phyloP scores from a whole-genome alignment of 2,113 vertebrate genomes.

The Daubentonia madagascariensis region DNA sequence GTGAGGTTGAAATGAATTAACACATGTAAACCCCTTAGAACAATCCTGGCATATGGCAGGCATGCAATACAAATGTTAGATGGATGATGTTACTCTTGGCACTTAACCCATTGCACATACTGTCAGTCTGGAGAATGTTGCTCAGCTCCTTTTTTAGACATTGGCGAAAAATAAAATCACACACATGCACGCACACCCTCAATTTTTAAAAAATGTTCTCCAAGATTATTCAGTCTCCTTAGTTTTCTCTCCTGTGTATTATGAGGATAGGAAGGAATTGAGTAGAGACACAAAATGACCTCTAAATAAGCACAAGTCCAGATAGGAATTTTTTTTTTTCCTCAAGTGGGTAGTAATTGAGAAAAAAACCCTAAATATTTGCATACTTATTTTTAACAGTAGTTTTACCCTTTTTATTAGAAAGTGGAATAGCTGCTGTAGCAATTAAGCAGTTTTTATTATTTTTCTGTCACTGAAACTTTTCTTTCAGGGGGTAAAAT shows the following conservation, averaged over 20 bases:
- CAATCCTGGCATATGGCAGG: background rate
- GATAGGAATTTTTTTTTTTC: background rate
- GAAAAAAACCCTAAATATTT: background rate
- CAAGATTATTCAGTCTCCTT: background rate
- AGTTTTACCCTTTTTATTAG: background rate
- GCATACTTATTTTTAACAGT: background rate
- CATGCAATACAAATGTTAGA: background rate
- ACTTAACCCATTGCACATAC: background rate
- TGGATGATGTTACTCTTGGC: background rate
- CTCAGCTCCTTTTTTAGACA: background rate
- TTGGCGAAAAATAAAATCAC: background rate
- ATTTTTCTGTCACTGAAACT: background rate
- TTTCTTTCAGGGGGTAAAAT: background rate
- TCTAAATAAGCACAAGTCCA: background rate
- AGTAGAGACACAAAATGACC: background rate
- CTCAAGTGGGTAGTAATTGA: background rate
- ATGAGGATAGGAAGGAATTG: background rate
- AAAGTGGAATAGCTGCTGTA: background rate
- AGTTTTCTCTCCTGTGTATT: background rate
- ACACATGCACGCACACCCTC: background rate
- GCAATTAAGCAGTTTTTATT: background rate
- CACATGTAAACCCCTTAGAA: background rate
- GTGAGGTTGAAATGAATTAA: background rate
- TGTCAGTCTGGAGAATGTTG: background rate
- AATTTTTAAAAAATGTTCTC: background rate